phyloP scores from a whole-genome alignment of 2,888 invertebrate genomes.

The Tholera decimalis region DNA sequence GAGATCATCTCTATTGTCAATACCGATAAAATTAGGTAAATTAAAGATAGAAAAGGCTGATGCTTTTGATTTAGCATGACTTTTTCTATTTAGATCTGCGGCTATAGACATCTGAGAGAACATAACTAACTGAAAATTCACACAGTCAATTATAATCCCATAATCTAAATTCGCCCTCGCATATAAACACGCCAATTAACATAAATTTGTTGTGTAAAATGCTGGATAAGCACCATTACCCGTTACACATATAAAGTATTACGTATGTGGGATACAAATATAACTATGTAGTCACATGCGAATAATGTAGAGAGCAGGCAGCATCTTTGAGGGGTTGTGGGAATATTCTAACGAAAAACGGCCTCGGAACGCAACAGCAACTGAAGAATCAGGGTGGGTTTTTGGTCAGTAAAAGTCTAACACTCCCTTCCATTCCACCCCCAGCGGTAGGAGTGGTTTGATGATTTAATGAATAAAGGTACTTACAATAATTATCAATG shows the following conservation, averaged over 20 bases:
- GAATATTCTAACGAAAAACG: too few relatives aligned
- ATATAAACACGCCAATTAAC: slow-evolving; percentile 13
- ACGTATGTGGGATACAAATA: slow-evolving; percentile 4
- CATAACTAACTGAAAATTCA: neutral
- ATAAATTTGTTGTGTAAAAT: slow-evolving; percentile 8
- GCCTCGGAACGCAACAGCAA: too few relatives aligned
- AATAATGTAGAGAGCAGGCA: neutral
- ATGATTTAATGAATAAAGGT: too few relatives aligned
- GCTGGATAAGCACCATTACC: neutral
- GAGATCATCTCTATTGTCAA: neutral
- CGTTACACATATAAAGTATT: neutral
- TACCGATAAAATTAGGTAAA: neutral
- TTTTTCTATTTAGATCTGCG: neutral
- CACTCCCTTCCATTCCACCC: too few relatives aligned
- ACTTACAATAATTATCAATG: too few relatives aligned
- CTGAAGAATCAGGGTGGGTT: too few relatives aligned
- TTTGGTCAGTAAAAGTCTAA: too few relatives aligned
- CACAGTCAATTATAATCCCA: slow-evolving; percentile 2
- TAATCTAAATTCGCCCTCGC: neutral
- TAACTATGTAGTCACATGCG: neutral
- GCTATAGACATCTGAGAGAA: neutral
- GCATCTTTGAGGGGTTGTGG: too few relatives aligned
- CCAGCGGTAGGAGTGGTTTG: too few relatives aligned
- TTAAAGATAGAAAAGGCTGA: neutral
- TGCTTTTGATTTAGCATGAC: neutral